phyloP scores from a whole-genome alignment of 2,888 invertebrate genomes.

The Poecilobothrus nobilitatus region DNA sequence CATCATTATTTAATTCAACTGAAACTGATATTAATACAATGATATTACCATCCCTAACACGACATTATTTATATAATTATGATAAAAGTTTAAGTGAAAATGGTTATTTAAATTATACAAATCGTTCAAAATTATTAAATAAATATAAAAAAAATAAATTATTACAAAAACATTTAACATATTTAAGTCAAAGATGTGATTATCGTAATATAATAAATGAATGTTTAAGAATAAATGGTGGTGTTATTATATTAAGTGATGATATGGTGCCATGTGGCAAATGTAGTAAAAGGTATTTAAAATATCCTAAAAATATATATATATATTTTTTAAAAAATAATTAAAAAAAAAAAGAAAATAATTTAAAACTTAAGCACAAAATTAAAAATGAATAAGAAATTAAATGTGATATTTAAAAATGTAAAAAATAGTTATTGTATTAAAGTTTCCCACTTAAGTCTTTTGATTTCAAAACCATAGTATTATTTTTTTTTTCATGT shows the following conservation, averaged over 20 bases:
- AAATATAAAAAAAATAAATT: slow-evolving; percentile 29
- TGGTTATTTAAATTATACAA: slow-evolving; percentile 17
- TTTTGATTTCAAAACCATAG: not conserved
- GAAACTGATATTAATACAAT: not conserved
- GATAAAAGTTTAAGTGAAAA: slow-evolving; percentile 18
- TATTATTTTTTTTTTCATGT: too few species aligned
- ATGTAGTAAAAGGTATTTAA: slow-evolving; percentile 17
- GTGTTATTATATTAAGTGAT: slow-evolving; percentile 9
- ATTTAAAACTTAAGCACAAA: not conserved
- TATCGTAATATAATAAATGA: slow-evolving; percentile 15
- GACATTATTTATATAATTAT: slow-evolving; percentile 15
- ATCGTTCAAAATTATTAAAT: slow-evolving; percentile 21
- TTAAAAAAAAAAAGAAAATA: not conserved
- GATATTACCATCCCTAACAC: too few species aligned
- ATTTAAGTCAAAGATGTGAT: slow-evolving; percentile 33
- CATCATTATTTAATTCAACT: not conserved
- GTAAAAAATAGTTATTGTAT: too few species aligned
- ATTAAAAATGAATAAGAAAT: not conserved
- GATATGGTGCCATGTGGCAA: slow-evolving; percentile 17
- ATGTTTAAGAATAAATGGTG: slow-evolving; percentile 7
- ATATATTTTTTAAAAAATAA: slow-evolving; percentile 9
- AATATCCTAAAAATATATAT: too few species aligned
- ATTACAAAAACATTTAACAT: slow-evolving; percentile 37
- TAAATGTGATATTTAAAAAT: too few species aligned
- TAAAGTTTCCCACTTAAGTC: not conserved